Evolutionary conservation across 1,140 invertebrate genomes (phyloP), one percentile per base, ranked within the genome.

Genomic region (Tetramorium parvispinum): DNA sequence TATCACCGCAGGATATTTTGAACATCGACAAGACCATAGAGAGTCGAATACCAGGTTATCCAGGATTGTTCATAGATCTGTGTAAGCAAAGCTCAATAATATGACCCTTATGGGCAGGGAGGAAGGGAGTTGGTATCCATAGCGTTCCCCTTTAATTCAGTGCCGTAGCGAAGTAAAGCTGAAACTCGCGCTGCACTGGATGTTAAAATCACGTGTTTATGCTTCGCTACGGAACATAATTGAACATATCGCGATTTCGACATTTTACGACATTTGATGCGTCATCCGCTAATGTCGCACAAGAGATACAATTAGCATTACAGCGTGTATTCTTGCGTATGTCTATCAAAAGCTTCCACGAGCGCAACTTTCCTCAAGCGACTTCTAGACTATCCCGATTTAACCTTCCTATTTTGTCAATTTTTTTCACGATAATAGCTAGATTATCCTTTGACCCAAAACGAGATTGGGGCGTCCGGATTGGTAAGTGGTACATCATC

Each of bases 401-500:
- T 65, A 5, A 68, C 24, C 40, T 16, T 21, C 32, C 24, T 32
- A 40, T 57, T 46, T 57, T 71, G 3, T 68, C 43, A 51, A 81
- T 88, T 89, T 43, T 51, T 53, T 66, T 57, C 0, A 61, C 63
- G 37, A n/a, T 86, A 87, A 13, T 68, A 93, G 93, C 89, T 43
- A 91, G 51, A 3, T 4, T 93, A 27, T 63, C 76, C 3, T 92
- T 94, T 27, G 87, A 94, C 71, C 89, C 91, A n/a, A 85, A 89
- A 27, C 65, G 76, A n/a, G 93, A 94, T 88, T 93, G 92, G 92
- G 93, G 92, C 13, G 93, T 94, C 57, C 93, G 83, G 18, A 8
- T 94, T 49, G 93, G 92, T 4, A 90, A 91, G 21, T 94, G 93
- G 94, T 94, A 93, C 61, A 85, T 93, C 24, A 93, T 94, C 61